A percentile compares a stretch with the other conserved stretches of the same genome.
Conservation (phyloP, 2,888 invertebrate genomes). For the Physocephala rufipes region DNA sequence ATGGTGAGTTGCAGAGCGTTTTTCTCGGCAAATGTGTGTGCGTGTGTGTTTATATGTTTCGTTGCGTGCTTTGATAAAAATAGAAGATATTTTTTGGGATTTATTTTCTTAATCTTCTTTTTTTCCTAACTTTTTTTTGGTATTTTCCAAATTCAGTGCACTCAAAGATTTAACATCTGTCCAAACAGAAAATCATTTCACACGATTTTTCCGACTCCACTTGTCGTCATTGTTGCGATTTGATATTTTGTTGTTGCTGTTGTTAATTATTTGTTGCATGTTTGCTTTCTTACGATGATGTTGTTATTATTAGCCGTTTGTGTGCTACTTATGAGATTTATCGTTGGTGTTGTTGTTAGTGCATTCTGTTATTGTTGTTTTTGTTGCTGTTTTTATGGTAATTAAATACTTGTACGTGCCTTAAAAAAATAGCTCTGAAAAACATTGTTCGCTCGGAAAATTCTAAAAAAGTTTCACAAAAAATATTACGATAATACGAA, state of each 20-base stretch:
- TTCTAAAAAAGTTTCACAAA: too few relatives aligned
- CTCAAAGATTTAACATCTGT: slow-evolving; percentile 25
- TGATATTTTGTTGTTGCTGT: neutral
- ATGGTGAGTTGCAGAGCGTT: too few relatives aligned
- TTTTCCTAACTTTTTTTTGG: neutral
- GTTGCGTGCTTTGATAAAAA: slow-evolving; percentile 19
- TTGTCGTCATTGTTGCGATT: neutral
- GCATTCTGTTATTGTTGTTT: neutral
- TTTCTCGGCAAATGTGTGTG: too few relatives aligned
- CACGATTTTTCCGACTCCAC: slow-evolving; percentile 18
- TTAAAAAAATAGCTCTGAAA: slow-evolving; percentile 14
- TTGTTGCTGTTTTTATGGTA: neutral
- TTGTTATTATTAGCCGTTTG: neutral
- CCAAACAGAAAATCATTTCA: slow-evolving; percentile 31
- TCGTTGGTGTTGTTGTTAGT: neutral
- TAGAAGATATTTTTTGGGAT: slow-evolving; percentile 7
- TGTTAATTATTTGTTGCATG: neutral
- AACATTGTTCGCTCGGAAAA: too few relatives aligned
- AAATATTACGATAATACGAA: too few relatives aligned
- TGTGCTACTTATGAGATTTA: neutral
- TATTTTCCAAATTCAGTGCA: neutral
- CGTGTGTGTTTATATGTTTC: neutral
- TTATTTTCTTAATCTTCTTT: slow-evolving; percentile 8
- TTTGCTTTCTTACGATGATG: neutral
- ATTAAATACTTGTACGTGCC: slow-evolving; percentile 4